phyloP scores from a whole-genome alignment of 30 jellyfish, hydroid and myxozoan genomes.

The Turritopsis dohrnii region DNA sequence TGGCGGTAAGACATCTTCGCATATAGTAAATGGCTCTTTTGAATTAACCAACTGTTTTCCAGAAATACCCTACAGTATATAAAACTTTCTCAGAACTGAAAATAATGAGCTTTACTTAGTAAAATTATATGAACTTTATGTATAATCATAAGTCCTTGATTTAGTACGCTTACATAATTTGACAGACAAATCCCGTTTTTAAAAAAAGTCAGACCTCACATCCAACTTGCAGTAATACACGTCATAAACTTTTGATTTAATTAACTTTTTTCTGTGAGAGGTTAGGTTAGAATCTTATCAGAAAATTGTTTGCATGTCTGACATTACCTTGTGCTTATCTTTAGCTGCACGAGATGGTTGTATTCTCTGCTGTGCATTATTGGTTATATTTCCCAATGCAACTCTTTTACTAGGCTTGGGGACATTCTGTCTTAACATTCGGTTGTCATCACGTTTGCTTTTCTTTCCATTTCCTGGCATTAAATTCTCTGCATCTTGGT shows the following conservation, averaged over 20 bases:
- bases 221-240: no score
- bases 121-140: no score
- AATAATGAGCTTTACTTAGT: no score
- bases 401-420: conserved; percentile 83
- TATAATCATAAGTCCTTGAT: no score
- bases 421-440: conserved; percentile 33
- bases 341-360: conserved; percentile 98
- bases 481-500: conserved; percentile 24
- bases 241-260: no score
- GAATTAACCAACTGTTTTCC: not conserved
- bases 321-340: conserved; percentile 26
- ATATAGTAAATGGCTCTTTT: not conserved
- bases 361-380: conserved; percentile 56
- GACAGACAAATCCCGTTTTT: no score
- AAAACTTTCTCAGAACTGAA: no score
- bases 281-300: no score
- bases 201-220: no score
- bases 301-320: no score
- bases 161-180: not conserved
- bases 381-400: conserved; percentile 74
- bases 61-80: not conserved
- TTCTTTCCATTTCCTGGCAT: conserved; percentile 50
- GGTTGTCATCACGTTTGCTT: conserved; percentile 49
- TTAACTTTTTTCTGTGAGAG: no score
- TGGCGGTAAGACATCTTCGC: not conserved